Percentiles rank a stretch among this genome's conserved stretches.
These are phyloP conservation scores for Napeogenes sylphis DNA, from an alignment of 2,888 invertebrate species.

Conservation along the genomic window DNA sequence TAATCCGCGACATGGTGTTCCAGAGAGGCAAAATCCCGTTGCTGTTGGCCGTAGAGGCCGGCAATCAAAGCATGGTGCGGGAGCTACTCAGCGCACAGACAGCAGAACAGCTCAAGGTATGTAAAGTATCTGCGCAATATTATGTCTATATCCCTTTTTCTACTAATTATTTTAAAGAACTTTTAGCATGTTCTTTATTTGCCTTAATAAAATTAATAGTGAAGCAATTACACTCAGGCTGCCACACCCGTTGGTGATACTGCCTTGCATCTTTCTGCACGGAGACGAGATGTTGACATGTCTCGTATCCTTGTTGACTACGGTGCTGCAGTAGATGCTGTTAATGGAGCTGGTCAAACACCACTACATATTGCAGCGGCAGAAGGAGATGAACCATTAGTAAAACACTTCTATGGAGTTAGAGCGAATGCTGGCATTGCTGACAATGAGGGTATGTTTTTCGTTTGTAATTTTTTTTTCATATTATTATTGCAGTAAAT, in stretches of 20 bases:
- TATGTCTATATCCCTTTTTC: not conserved
- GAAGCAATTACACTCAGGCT: constrained; percentile 65
- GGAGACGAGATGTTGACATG: constrained; percentile 95
- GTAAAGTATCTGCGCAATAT: constrained; percentile 20
- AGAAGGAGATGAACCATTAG: constrained; percentile 95
- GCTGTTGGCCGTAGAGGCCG: constrained; percentile 94
- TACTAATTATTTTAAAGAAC: not conserved
- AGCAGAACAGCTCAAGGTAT: constrained; percentile 89
- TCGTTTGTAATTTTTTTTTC: not conserved
- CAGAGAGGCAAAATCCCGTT: constrained; percentile 96
- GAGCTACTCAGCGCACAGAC: constrained; percentile 93
- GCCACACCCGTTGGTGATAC: constrained; percentile 93
- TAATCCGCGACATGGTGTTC: constrained; percentile 79
- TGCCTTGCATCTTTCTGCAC: constrained; percentile 95
- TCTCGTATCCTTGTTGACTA: constrained; percentile 94
- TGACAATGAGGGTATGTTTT: constrained; percentile 88
- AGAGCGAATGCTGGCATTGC: constrained; percentile 95
- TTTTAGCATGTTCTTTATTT: too few relatives aligned
- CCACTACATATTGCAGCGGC: constrained; percentile 96
- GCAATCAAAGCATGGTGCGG: constrained; percentile 96
- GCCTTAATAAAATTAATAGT: not conserved
- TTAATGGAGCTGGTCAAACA: constrained; percentile 96
- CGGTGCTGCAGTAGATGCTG: constrained; percentile 93
- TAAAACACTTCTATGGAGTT: constrained; percentile 96
- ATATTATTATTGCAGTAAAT: too few relatives aligned